Evolutionary conservation across 2,888 invertebrate genomes (phyloP).

Genomic region (Gibbula magus): DNA sequence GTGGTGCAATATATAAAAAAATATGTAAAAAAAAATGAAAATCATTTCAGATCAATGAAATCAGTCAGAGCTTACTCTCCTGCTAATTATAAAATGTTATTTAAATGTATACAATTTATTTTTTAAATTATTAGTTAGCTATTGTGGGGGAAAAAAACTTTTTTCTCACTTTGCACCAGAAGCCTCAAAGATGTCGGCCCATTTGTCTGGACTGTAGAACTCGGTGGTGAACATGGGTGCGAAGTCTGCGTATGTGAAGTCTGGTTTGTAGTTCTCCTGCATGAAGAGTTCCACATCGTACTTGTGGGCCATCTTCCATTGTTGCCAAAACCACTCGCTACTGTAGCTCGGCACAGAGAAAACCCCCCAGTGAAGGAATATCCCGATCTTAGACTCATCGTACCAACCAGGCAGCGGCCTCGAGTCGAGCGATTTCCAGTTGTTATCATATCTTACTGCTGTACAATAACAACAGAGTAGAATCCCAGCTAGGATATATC

Average conservation of each 20-base stretch:
- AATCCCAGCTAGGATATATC: too few species aligned
- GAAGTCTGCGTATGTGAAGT: constrained; percentile 93
- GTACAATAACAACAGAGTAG: not conserved
- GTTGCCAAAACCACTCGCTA: constrained; percentile 91
- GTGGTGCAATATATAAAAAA: too few species aligned
- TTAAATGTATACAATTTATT: too few species aligned
- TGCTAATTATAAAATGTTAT: too few species aligned
- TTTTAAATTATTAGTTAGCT: too few species aligned
- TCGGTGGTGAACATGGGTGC: constrained; percentile 88
- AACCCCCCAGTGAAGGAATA: constrained; percentile 77
- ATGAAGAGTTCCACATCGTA: constrained; percentile 80
- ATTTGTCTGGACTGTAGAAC: constrained; percentile 87
- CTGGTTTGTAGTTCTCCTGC: constrained; percentile 87
- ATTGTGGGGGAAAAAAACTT: too few species aligned
- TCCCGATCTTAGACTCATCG: constrained; percentile 75
- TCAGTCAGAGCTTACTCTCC: too few species aligned
- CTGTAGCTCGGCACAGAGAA: constrained; percentile 72
- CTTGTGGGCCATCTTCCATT: constrained; percentile 80
- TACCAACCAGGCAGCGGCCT: constrained; percentile 81
- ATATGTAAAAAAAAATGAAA: too few species aligned
- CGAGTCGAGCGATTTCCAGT: constrained; percentile 89
- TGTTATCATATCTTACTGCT: constrained; percentile 77
- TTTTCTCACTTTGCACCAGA: constrained; percentile 87
- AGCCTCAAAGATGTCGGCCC: constrained; percentile 87
- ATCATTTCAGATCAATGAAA: too few species aligned